Percentiles rank a stretch among this genome's conserved stretches.
Evolutionary conservation across 2,797 vertebrate species (phyloP).

Genomic region (Hippocampus kuda): DNA sequence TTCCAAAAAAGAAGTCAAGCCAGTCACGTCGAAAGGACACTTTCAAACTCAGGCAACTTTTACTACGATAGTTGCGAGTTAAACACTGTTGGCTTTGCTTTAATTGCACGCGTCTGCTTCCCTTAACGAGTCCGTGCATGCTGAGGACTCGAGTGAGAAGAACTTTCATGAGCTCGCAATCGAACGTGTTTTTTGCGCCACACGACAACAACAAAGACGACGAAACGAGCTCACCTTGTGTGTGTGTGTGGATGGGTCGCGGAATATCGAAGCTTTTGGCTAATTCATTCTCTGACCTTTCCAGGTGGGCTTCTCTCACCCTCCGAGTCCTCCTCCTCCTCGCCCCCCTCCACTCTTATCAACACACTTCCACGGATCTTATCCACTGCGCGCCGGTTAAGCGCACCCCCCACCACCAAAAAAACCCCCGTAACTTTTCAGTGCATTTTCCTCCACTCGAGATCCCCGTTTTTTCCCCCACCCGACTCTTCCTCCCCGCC

Average conservation of each 20-base stretch:
- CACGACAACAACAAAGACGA: slow-evolving; percentile 7
- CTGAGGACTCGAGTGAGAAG: slow-evolving; percentile 28
- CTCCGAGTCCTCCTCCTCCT: slow-evolving; percentile 18
- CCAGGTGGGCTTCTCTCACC: slow-evolving; percentile 44
- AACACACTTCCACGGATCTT: slow-evolving; percentile 14
- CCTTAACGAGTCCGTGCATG: slow-evolving; percentile 56
- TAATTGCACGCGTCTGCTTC: slow-evolving; percentile 7
- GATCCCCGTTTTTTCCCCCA: slow-evolving; percentile 18
- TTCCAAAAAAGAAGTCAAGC: background rate
- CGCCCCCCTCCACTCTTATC: slow-evolving; percentile 19
- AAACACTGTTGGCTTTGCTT: background rate
- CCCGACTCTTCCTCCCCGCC: slow-evolving; percentile 44
- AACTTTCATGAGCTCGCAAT: slow-evolving; percentile 18
- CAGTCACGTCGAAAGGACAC: no score
- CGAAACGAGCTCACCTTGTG: slow-evolving; percentile 51
- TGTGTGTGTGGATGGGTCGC: slow-evolving; percentile 37
- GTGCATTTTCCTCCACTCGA: slow-evolving; percentile 40
- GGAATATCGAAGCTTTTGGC: slow-evolving; percentile 33
- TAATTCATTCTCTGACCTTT: slow-evolving; percentile 60
- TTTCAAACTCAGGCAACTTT: background rate
- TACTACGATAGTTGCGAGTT: no score
- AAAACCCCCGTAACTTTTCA: slow-evolving; percentile 19
- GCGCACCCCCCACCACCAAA: slow-evolving; percentile 29
- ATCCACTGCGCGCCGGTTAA: slow-evolving; percentile 13
- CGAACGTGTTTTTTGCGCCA: background rate